These are phyloP conservation scores for Echinops telfairi DNA, from an alignment of 2,113 vertebrate species.

Conservation along the genomic window DNA sequence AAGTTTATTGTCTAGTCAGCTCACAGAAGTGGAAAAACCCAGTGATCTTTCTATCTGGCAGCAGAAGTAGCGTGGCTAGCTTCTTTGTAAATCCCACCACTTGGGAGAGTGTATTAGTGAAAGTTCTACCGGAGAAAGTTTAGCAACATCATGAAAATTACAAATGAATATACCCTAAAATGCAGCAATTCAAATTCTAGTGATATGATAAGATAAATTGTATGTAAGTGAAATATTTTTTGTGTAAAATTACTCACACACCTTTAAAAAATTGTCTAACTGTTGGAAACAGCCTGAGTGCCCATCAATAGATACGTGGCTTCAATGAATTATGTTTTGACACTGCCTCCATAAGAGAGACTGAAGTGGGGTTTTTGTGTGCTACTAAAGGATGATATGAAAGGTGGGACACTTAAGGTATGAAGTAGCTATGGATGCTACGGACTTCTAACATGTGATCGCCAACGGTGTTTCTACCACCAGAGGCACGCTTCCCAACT, in stretches of 20 bases:
- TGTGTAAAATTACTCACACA: background rate
- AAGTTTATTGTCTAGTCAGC: background rate
- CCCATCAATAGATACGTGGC: background rate
- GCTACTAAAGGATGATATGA: background rate
- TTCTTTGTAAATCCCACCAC: background rate
- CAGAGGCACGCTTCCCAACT: background rate
- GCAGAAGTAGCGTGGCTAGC: background rate
- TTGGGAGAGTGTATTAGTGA: background rate
- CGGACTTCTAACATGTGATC: background rate
- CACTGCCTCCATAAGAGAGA: background rate
- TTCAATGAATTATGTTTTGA: background rate
- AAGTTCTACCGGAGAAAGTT: background rate
- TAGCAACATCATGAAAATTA: background rate
- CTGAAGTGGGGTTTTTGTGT: background rate
- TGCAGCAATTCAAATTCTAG: background rate
- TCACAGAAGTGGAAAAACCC: background rate
- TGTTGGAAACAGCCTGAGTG: background rate
- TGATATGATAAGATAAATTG: background rate
- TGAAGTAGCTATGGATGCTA: background rate
- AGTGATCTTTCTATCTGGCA: background rate
- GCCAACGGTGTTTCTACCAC: background rate
- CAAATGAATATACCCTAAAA: background rate
- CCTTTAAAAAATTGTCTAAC: background rate
- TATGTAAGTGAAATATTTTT: background rate
- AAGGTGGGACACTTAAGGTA: background rate